These are phyloP conservation scores for Suillia variegata DNA, from an alignment of 2,888 invertebrate genomes.

Conservation along the genomic window DNA sequence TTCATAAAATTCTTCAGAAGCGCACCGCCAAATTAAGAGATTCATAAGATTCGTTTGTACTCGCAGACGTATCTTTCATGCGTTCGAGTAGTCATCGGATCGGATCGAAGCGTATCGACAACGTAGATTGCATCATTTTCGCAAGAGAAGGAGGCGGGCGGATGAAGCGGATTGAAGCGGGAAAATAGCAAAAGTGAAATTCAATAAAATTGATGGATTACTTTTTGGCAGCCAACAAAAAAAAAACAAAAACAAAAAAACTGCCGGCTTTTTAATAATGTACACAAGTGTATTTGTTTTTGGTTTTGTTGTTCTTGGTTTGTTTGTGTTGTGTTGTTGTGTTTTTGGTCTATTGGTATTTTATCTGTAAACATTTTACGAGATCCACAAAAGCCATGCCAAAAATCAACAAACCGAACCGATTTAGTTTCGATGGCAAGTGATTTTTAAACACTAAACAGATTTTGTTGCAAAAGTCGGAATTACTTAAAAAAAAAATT, in stretches of 20 bases:
- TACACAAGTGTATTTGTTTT: not conserved
- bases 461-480: too few species aligned
- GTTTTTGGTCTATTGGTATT: not conserved
- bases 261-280: too few species aligned
- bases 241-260: too few species aligned
- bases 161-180: too few species aligned
- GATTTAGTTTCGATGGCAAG: not conserved
- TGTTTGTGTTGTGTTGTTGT: not conserved
- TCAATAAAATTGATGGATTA: slow-evolving; percentile 33
- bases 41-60: too few species aligned
- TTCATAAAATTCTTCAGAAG: too few species aligned
- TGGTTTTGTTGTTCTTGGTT: not conserved
- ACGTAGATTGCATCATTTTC: slow-evolving; percentile 24
- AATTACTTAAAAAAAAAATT: not conserved
- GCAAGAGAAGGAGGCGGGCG: not conserved
- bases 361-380: slow-evolving; percentile 1
- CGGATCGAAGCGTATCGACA: not conserved
- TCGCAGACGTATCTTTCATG: slow-evolving; percentile 5
- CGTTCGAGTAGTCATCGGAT: slow-evolving; percentile 13
- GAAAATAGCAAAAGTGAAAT: not conserved
- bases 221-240: slow-evolving; percentile 17
- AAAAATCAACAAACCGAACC: not conserved
- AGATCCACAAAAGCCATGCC: not conserved
- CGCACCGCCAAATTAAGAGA: too few species aligned
- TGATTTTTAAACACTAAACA: too few species aligned